Percentiles rank a stretch among this genome's conserved stretches.
phyloP scores from a whole-genome alignment of 2,113 vertebrate species.

The Strix aluco region DNA sequence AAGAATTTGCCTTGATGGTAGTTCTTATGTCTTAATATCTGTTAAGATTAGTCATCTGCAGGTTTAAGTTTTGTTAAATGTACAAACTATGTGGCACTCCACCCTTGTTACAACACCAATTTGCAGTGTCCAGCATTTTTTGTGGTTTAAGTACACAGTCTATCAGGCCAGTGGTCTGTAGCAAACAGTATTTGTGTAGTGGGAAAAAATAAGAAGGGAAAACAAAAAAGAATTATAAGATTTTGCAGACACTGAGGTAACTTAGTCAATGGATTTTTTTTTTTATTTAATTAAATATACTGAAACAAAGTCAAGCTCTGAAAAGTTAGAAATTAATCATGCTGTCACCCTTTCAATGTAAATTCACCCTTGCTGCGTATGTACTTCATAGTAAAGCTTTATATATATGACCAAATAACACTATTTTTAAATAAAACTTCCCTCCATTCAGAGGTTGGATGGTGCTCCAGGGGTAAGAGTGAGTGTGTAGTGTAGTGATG shows the following conservation, averaged over 20 bases:
- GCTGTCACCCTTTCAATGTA: not conserved
- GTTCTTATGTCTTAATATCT: not conserved
- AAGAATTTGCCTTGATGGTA: not conserved
- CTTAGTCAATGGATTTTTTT: not conserved
- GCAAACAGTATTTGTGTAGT: not conserved
- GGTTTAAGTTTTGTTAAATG: constrained; percentile 25
- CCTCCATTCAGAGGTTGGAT: not conserved
- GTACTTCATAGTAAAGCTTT: not conserved
- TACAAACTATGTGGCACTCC: constrained; percentile 13
- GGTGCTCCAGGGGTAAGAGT: not conserved
- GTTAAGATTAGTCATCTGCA: constrained; percentile 1
- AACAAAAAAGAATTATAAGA: not conserved
- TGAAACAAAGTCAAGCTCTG: not conserved
- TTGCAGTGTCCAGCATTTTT: not conserved
- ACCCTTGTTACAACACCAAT: constrained; percentile 16
- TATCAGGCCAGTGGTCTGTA: not conserved
- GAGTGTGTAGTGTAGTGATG: not conserved
- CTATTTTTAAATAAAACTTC: not conserved
- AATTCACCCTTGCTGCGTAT: not conserved
- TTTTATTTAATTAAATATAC: not conserved
- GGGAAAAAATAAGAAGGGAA: not conserved
- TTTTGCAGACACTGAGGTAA: not conserved
- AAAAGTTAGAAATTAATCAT: not conserved
- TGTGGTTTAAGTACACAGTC: not conserved
- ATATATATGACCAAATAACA: not conserved